Percentiles rank a stretch among this genome's conserved stretches.
These are phyloP conservation scores for Platalea minor DNA, from an alignment of 2,797 vertebrate genomes.

Conservation along the genomic window DNA sequence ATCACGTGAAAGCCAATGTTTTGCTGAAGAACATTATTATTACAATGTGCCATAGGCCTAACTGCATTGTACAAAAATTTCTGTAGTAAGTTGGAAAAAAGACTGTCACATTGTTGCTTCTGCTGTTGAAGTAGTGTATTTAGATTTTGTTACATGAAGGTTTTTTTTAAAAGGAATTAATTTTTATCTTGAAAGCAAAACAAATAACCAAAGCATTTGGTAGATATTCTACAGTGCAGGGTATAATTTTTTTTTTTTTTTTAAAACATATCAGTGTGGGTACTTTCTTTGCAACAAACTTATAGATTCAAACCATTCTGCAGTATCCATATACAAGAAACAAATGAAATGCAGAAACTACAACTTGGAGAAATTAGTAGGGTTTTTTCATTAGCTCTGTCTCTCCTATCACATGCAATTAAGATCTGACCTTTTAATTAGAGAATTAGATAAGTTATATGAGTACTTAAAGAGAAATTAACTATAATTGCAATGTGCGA, in stretches of 20 bases:
- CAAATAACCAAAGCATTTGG: not conserved
- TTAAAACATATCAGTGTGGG: not conserved
- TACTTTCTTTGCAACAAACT: not conserved
- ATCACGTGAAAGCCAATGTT: not conserved
- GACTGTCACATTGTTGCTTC: not conserved
- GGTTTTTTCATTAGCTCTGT: not conserved
- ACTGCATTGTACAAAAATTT: not conserved
- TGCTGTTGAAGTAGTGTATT: not conserved
- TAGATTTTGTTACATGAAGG: not conserved
- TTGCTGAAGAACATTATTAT: not conserved
- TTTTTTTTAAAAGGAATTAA: not conserved
- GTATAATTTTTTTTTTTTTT: not conserved
- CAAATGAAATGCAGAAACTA: not conserved
- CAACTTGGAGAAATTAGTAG: not conserved
- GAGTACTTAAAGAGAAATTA: not conserved
- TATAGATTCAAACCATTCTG: not conserved
- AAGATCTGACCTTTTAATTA: not conserved
- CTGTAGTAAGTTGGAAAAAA: not conserved
- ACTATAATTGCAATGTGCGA: not conserved
- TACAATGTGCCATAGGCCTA: not conserved
- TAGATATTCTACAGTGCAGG: not conserved
- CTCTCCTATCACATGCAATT: not conserved
- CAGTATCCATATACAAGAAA: not conserved
- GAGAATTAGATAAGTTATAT: not conserved
- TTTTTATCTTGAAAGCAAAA: not conserved